phyloP scores from a whole-genome alignment of 2,113 vertebrate species.

The Thamnaconus septentrionalis region DNA sequence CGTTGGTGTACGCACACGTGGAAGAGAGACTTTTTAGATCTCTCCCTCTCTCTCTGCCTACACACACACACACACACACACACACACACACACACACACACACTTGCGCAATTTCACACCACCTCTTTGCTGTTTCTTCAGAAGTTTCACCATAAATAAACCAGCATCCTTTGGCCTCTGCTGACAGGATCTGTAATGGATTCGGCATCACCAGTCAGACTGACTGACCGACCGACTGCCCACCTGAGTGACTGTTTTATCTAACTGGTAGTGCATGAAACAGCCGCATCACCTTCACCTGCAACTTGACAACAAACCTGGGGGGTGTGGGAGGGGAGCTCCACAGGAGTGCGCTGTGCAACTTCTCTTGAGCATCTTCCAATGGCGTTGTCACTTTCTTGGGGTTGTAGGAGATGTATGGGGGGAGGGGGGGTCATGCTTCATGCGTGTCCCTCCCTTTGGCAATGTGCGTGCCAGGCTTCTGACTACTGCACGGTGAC shows the following conservation, averaged over 20 bases:
- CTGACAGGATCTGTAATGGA: conserved; percentile 63
- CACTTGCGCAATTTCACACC: not conserved
- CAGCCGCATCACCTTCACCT: conserved; percentile 27
- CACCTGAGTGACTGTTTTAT: conserved; percentile 55
- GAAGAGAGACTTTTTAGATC: not conserved
- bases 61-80: not conserved
- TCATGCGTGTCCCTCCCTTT: not conserved
- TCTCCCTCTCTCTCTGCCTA: conserved; percentile 3
- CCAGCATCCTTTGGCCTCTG: conserved; percentile 17
- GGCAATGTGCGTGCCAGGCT: not conserved
- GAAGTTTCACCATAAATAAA: conserved; percentile 51
- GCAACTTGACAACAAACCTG: conserved; percentile 33
- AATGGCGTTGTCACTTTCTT: not conserved
- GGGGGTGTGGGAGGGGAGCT: not conserved
- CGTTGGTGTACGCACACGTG: conserved; percentile 29
- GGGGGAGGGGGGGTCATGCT: too few species aligned
- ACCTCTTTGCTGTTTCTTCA: not conserved
- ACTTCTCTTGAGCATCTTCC: conserved; percentile 13
- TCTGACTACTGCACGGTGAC: conserved; percentile 31
- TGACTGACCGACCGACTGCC: conserved; percentile 44
- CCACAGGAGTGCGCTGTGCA: conserved; percentile 10
- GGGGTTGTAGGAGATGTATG: not conserved
- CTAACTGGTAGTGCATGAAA: conserved; percentile 44
- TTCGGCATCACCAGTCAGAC: conserved; percentile 46
- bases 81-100: not conserved